Evolutionary conservation across 2,888 invertebrate species (phyloP).

Genomic region (Pseudanteris insignis): DNA sequence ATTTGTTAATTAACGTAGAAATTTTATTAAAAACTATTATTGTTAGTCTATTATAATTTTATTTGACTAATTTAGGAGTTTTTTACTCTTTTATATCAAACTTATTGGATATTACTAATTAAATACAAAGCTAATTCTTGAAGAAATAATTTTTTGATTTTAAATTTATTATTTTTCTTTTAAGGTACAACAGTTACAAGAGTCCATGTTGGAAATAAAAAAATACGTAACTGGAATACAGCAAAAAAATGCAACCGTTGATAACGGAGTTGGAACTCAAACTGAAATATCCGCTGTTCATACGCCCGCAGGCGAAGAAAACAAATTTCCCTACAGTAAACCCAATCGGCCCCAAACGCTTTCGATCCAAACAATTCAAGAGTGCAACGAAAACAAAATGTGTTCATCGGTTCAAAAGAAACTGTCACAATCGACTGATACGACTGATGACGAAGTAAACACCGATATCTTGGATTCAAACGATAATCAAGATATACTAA

Average conservation of each 20-base stretch:
- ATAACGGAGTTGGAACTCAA: conserved; percentile 75
- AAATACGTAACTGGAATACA: conserved; percentile 72
- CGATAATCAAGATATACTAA: conserved; percentile 56
- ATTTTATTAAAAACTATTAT: conserved; percentile 4
- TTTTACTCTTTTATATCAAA: too few relatives aligned
- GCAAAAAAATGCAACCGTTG: conserved; percentile 51
- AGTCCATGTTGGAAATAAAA: conserved; percentile 81
- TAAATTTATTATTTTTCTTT: too few relatives aligned
- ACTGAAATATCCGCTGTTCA: conserved; percentile 82
- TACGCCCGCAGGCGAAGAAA: conserved; percentile 70
- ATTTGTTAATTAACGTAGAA: too few relatives aligned
- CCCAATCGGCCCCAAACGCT: conserved; percentile 59
- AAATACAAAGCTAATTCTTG: too few relatives aligned
- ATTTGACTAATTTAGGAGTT: too few relatives aligned
- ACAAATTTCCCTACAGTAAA: conserved; percentile 66
- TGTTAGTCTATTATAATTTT: too few relatives aligned
- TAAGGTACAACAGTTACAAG: conserved; percentile 81
- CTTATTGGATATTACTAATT: too few relatives aligned
- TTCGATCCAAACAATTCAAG: conserved; percentile 61
- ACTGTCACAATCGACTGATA: conserved; percentile 60
- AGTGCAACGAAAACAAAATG: conserved; percentile 57
- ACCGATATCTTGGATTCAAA: conserved; percentile 62
- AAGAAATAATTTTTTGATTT: too few relatives aligned
- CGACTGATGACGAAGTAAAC: conserved; percentile 61
- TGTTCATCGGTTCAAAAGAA: conserved; percentile 54